A percentile compares a stretch with the other conserved stretches of the same genome.
Evolutionary conservation across 2,888 invertebrate genomes (phyloP).

Genomic region (Trilocha varians): DNA sequence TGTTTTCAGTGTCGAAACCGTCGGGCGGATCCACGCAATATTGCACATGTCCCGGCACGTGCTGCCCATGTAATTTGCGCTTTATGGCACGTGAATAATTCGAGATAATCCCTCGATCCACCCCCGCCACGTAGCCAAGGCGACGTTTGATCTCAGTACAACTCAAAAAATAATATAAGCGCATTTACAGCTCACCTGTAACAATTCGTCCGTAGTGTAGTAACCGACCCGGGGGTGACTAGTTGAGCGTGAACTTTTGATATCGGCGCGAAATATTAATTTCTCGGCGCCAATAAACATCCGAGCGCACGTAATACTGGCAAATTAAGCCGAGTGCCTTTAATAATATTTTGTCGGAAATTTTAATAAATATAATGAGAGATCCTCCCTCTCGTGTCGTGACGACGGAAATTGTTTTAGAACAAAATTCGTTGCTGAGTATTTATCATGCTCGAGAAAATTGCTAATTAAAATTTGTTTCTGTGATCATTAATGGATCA

Average conservation of each 20-base stretch:
- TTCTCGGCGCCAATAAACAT: slow-evolving; percentile 65
- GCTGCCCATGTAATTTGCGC: slow-evolving; percentile 58
- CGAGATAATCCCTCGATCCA: slow-evolving; percentile 43
- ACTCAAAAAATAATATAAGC: slow-evolving; percentile 65
- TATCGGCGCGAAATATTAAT: slow-evolving; percentile 72
- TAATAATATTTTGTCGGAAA: slow-evolving; percentile 57
- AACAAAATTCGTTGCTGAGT: not conserved
- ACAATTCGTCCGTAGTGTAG: slow-evolving; percentile 56
- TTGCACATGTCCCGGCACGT: slow-evolving; percentile 54
- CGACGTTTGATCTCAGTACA: slow-evolving; percentile 61
- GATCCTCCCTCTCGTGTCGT: slow-evolving; percentile 6
- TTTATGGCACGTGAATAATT: slow-evolving; percentile 70
- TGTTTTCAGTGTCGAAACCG: slow-evolving; percentile 38
- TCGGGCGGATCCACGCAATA: slow-evolving; percentile 36
- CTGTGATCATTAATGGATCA: not conserved
- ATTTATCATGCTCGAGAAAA: not conserved
- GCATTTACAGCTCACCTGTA: slow-evolving; percentile 60
- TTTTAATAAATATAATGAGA: slow-evolving; percentile 39
- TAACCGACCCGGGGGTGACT: slow-evolving; percentile 57
- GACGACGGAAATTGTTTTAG: slow-evolving; percentile 10
- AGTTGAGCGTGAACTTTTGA: slow-evolving; percentile 71
- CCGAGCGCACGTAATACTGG: slow-evolving; percentile 61
- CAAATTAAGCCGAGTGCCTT: slow-evolving; percentile 67
- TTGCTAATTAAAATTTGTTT: not conserved
- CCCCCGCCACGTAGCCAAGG: slow-evolving; percentile 35